A percentile compares a stretch with the other conserved stretches of the same genome.
Evolutionary conservation across 2,888 invertebrate genomes (phyloP).

Genomic region (Drosophila austrosaltans): DNA sequence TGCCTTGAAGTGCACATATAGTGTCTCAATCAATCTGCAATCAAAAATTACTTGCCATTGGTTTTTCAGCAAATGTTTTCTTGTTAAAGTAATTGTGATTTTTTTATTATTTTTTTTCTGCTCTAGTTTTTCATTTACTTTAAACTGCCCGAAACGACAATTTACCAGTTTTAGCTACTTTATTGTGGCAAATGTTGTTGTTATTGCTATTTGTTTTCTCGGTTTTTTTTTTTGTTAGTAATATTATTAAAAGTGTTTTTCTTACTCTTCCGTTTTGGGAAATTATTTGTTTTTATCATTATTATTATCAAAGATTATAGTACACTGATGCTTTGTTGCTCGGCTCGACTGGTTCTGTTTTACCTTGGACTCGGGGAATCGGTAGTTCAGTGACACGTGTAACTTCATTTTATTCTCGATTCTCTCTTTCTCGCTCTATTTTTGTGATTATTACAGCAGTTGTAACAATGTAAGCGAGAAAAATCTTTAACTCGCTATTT

Average conservation of each 20-base stretch:
- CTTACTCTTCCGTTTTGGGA: slow-evolving; percentile 18
- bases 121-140: too few species aligned
- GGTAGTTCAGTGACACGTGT: slow-evolving; percentile 3
- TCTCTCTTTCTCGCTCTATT: not conserved
- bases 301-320: slow-evolving; percentile 34
- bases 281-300: slow-evolving; percentile 42
- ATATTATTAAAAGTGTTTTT: slow-evolving; percentile 10
- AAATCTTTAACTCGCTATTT: not conserved
- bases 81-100: slow-evolving; percentile 3
- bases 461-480: not conserved
- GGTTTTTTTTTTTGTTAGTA: not conserved
- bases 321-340: not conserved
- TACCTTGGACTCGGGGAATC: slow-evolving; percentile 27
- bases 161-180: slow-evolving; percentile 47
- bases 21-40: not conserved
- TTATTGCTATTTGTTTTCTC: slow-evolving; percentile 11
- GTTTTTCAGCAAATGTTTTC: not conserved
- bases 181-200: slow-evolving; percentile 6
- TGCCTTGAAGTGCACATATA: not conserved
- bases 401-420: not conserved
- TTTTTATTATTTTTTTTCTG: not conserved
- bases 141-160: slow-evolving; percentile 30
- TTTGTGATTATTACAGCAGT: not conserved
- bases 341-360: slow-evolving; percentile 6
- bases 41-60: not conserved